Conservation (phyloP, 2,113 vertebrate genomes). For the Procavia capensis region DNA sequence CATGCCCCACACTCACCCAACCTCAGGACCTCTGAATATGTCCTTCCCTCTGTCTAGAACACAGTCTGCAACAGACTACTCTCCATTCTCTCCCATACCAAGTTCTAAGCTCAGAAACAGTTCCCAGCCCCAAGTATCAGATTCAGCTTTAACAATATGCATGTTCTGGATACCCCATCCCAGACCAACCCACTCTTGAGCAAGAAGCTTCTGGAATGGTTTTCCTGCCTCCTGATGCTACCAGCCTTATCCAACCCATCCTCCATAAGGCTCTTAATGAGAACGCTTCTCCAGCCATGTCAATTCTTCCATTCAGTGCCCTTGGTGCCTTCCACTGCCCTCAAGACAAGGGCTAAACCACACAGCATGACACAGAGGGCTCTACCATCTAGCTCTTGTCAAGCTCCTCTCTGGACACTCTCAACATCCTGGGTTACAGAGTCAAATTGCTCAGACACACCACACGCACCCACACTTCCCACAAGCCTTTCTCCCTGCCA, state of each 20-base stretch:
- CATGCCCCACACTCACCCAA: not conserved
- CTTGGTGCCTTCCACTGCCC: not conserved
- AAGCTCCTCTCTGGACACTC: not conserved
- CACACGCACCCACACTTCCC: not conserved
- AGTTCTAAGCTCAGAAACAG: not conserved
- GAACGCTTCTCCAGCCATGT: fast-evolving
- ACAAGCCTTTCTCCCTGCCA: not conserved
- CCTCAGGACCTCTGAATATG: not conserved
- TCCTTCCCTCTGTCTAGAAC: not conserved
- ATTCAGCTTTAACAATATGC: not conserved
- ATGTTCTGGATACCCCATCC: not conserved
- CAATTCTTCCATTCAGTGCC: not conserved
- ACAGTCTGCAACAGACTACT: not conserved
- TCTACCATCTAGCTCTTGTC: not conserved
- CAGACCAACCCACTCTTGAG: not conserved
- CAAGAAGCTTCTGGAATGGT: not conserved
- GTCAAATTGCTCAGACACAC: not conserved
- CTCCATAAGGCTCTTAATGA: not conserved
- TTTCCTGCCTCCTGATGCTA: not conserved
- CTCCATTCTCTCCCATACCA: not conserved
- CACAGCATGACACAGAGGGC: fast-evolving
- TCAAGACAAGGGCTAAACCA: not conserved
- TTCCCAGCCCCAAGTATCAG: not conserved
- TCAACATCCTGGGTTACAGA: not conserved
- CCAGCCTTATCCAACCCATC: not conserved